Conservation (phyloP, 1,140 invertebrate genomes). For the Acromyrmex heyeri region DNA sequence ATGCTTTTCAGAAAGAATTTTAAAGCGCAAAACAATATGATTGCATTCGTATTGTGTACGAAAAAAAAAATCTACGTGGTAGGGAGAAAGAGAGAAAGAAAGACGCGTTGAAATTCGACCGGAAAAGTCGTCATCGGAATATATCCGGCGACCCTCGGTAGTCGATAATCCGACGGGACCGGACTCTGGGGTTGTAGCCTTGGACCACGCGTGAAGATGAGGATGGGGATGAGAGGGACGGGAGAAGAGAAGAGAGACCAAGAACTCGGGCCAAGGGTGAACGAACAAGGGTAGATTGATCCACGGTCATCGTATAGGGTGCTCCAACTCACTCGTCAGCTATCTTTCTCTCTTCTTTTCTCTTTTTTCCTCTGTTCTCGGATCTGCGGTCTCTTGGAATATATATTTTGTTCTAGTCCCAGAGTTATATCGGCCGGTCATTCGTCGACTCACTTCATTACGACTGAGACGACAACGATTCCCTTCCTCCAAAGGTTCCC, state of each 20-base stretch:
- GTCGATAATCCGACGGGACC: conserved; percentile 77
- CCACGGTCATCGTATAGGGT: conserved; percentile 76
- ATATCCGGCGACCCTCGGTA: conserved; percentile 71
- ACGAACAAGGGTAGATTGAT: conserved; percentile 78
- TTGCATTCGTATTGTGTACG: neutral
- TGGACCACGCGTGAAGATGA: conserved; percentile 7
- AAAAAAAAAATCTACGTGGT: neutral
- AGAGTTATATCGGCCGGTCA: conserved; percentile 72
- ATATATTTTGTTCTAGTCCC: conserved; percentile 42
- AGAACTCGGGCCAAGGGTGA: conserved; percentile 67
- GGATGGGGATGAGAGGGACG: neutral
- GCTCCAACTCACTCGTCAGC: conserved; percentile 43
- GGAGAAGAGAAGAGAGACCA: conserved; percentile 8
- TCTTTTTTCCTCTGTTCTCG: neutral
- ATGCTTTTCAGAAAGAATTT: neutral
- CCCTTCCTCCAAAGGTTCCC: conserved; percentile 64
- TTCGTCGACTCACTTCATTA: conserved; percentile 82
- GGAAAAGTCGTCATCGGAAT: conserved; percentile 76
- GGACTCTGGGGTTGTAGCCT: conserved; percentile 68
- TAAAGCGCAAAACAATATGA: neutral
- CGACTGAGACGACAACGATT: conserved; percentile 67
- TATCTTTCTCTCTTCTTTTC: neutral
- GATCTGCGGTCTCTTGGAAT: conserved; percentile 26
- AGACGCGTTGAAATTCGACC: conserved; percentile 72
- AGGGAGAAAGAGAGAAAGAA: conserved; percentile 16